Conservation (phyloP, 2,113 vertebrate genomes). For the Lipophrys pholis region DNA sequence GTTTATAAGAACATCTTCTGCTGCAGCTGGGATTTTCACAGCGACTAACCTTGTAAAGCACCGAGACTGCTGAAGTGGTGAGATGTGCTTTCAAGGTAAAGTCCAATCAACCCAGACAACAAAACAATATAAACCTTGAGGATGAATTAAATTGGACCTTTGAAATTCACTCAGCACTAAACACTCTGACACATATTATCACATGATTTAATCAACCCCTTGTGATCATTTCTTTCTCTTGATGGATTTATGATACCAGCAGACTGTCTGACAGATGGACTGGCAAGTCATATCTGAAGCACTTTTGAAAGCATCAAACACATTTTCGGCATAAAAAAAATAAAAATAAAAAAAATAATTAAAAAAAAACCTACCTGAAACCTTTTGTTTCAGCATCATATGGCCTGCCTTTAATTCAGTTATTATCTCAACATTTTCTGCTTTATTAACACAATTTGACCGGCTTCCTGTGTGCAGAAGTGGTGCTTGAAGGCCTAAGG, state of each 20-base stretch:
- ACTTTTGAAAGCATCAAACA: background rate
- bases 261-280: background rate
- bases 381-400: background rate
- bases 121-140: too few species aligned
- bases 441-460: background rate
- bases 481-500: background rate
- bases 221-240: background rate
- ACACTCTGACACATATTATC: background rate
- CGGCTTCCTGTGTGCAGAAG: background rate
- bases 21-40: too few species aligned
- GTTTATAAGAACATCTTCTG: too few species aligned
- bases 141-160: too few species aligned
- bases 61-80: too few species aligned
- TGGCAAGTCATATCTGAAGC: background rate
- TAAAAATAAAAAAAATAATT: background rate
- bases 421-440: background rate
- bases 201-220: background rate
- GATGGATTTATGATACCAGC: background rate
- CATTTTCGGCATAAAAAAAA: background rate
- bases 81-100: too few species aligned
- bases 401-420: background rate
- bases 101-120: too few species aligned
- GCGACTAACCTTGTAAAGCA: too few species aligned
- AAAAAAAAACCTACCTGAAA: background rate
- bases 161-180: too few species aligned